Percentiles rank a stretch among this genome's conserved stretches.
These are phyloP conservation scores for Ophioninae sp. DNA, from an alignment of 2,888 invertebrate genomes.

Conservation along the genomic window DNA sequence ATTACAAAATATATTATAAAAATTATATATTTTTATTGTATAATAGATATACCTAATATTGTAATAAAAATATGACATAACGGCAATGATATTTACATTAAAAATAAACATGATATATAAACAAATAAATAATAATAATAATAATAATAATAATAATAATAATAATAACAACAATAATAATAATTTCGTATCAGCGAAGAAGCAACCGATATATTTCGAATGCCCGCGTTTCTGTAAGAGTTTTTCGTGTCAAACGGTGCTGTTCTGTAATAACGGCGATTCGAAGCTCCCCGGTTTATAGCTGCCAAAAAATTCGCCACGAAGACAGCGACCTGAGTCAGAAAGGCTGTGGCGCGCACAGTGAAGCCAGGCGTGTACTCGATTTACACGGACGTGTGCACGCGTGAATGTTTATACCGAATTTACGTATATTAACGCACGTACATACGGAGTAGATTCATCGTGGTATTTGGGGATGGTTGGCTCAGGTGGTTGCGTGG, in stretches of 20 bases:
- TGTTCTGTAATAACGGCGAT: slow-evolving; percentile 33
- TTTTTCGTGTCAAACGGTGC: slow-evolving; percentile 30
- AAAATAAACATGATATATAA: too few relatives aligned
- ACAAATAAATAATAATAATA: neutral
- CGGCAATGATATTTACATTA: too few relatives aligned
- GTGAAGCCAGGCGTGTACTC: slow-evolving; percentile 1
- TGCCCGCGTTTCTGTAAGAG: slow-evolving; percentile 9
- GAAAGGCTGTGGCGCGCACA: slow-evolving; percentile 35
- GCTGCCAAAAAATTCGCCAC: slow-evolving; percentile 44
- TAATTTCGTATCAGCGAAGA: neutral
- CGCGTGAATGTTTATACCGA: slow-evolving; percentile 23
- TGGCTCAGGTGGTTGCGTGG: slow-evolving; percentile 80
- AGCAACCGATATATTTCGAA: neutral
- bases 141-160: neutral
- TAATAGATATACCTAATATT: too few relatives aligned
- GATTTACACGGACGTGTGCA: neutral
- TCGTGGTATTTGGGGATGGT: slow-evolving; percentile 78
- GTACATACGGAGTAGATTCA: slow-evolving; percentile 67
- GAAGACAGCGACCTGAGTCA: slow-evolving; percentile 61
- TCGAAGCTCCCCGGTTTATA: slow-evolving; percentile 4
- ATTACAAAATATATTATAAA: too few relatives aligned
- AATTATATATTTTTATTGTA: too few relatives aligned
- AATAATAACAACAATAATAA: slow-evolving; percentile 1
- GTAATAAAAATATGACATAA: too few relatives aligned
- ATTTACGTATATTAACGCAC: neutral